Conservation (phyloP, 2,113 vertebrate species). For the Lichenostomus cassidix region DNA sequence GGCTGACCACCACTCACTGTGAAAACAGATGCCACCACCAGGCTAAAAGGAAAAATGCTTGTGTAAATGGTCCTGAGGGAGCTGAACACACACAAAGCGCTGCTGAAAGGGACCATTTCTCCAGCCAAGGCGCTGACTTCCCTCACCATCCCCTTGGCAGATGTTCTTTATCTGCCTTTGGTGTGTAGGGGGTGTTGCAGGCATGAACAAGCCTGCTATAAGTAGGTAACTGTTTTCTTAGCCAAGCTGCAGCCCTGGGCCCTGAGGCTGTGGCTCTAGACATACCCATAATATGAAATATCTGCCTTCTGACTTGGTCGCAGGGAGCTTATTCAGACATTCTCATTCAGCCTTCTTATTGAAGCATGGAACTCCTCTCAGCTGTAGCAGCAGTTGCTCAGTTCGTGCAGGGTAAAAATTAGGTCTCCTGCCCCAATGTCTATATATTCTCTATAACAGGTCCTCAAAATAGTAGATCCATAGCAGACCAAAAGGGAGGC, state of each 20-base stretch:
- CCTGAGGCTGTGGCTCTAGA: background rate
- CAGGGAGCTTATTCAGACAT: background rate
- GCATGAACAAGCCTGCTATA: accelerated
- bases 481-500: background rate
- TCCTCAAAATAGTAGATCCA: background rate
- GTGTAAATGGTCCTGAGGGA: conserved; percentile 13
- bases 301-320: background rate
- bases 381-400: background rate
- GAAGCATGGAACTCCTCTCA: background rate
- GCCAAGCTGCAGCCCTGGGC: background rate
- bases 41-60: background rate
- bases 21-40: background rate
- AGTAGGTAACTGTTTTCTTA: background rate
- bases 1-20: background rate
- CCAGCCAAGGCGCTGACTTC: background rate
- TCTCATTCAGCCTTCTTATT: background rate
- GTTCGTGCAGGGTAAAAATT: background rate
- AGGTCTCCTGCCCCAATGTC: background rate
- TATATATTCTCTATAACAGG: background rate
- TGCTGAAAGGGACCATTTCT: background rate
- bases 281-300: background rate
- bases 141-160: background rate
- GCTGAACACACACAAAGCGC: background rate
- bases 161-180: background rate
- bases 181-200: background rate